A percentile compares a stretch with the other conserved stretches of the same genome.
Evolutionary conservation across 2,113 vertebrate genomes (phyloP).

Genomic region (Mesocricetus auratus): DNA sequence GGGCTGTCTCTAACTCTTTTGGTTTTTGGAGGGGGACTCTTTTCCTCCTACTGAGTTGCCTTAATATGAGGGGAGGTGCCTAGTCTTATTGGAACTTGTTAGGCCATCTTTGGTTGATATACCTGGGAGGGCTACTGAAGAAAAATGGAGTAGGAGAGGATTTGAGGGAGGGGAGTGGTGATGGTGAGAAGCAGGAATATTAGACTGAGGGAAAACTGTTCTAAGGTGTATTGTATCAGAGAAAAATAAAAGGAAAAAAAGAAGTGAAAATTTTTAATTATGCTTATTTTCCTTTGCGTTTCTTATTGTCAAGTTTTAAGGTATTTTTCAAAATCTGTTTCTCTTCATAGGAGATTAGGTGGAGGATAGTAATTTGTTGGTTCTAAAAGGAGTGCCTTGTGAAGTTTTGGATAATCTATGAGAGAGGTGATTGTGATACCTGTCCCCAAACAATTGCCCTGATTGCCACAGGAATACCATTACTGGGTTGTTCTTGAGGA

Average conservation of each 20-base stretch:
- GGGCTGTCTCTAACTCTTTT: too few relatives aligned
- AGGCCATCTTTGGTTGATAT: too few relatives aligned
- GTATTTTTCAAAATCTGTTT: constrained; percentile 28
- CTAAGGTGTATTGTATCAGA: too few relatives aligned
- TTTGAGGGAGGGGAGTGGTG: too few relatives aligned
- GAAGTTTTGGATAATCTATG: not conserved
- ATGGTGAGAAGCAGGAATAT: too few relatives aligned
- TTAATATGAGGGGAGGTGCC: too few relatives aligned
- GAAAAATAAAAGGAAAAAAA: not conserved
- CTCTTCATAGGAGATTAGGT: not conserved
- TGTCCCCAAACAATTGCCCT: not conserved
- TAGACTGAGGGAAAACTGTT: too few relatives aligned
- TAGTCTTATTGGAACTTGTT: too few relatives aligned
- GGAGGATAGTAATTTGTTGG: not conserved
- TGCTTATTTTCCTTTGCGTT: not conserved
- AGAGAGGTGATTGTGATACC: not conserved
- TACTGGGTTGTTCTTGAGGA: not conserved
- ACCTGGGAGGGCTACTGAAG: too few relatives aligned
- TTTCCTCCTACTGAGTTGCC: too few relatives aligned
- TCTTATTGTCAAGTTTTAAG: not conserved
- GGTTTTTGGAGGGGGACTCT: too few relatives aligned
- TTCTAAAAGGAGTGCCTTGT: not conserved
- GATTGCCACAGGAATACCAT: not conserved
- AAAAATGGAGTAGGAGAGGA: too few relatives aligned
- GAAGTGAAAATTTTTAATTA: not conserved